Base-by-base conservation (phyloP, 2,113 vertebrate genomes). In the Seriola dumerili region DNA sequence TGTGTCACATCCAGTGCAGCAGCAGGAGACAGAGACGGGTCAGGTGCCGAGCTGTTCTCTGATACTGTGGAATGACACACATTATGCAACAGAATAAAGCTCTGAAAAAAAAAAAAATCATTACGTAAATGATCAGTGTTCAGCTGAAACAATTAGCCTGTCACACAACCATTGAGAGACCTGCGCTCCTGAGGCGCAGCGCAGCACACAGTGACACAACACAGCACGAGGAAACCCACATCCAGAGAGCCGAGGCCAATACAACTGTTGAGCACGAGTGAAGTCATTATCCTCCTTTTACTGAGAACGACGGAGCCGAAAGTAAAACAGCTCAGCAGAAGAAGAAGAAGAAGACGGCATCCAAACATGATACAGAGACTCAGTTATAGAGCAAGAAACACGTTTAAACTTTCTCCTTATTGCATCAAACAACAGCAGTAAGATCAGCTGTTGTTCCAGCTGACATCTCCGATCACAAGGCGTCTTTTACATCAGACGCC, bases 61-160 rank as follows among this genome's bases (percentile, higher is more conserved):
- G 21, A 36, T 61, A 29, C 54, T 38, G 54, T 34, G 4, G 8
- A 54, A 71, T 6, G 42, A 16, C 52, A 34, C 23, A 36, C n/a
- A 48, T 38, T 19, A n/a, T 25, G 14, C 5, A 62, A 34, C 21
- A 57, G 25, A 10, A 21, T 6, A 36, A 76, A 57, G 38, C 57
- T 10, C 25, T 63, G 36, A 48, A 46, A 46, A 63, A n/a, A 36
- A 36, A 1, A 36, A 36, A 34, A 36, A 36, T 55, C 57, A 48
- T 74, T 40, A 32, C 32, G 42, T 13, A 70, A 70, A 59, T 72
- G 62, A 74, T 81, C 44, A 61, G 19, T 64, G 58, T 64, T 82
- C 58, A 71, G 9, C 29, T 40, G 13, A 5, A 58, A 58, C 40
- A 32, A 65, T 76, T 57, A 76, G 23, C 29, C 66, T 17, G 44